Base-by-base conservation (phyloP, 2,888 invertebrate genomes). In the Caenorhabditis parvicauda region DNA sequence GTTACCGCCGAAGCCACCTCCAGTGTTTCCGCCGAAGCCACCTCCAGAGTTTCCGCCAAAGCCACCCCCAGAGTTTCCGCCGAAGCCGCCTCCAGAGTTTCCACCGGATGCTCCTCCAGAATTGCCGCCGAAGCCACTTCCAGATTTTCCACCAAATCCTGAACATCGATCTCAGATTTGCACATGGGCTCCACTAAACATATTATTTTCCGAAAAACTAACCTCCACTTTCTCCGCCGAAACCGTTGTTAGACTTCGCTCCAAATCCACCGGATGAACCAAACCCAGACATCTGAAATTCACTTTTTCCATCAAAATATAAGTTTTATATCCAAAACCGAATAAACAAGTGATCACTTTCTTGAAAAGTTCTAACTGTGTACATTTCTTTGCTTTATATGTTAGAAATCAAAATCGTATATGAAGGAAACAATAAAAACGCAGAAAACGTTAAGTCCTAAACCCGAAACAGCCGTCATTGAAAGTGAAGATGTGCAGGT, bases 51-150 rank as follows among this genome's bases (percentile, higher is more conserved):
- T 27, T 14, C 14, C 9, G 27, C 42, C 45, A 17, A 22, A 29
- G 12, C 24, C 37, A n/a, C 35, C 32, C 4, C 41, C 50, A 22
- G 4, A 5, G 7, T 27, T 39, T 7, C 41, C 32, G 3, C 57
- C 57, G 24, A 51, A 57, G 3, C 52, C 48, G 24, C 42, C 35
- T 3, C 49, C 46, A 2, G 52, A 38, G 35, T 35, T 44, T n/a
- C 54, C 53, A 24, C 57, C 28, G 5, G 41, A 47, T 5, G 24
- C 14, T 2, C 47, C 52, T 17, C 52, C 46, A 5, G 41, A 43
- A 21, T 42, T 42, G 37, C 56, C 54, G 35, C 51, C 50, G 35
- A 29, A 47, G 19, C 45, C 51, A 12, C 39, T n/a, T 2, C 50
- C 47, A 21, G 52, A 44, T 29, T 47, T 35, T 25, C 48, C 29